Evolutionary conservation across 2,113 vertebrate genomes (phyloP), one percentile per base, ranked within the genome.

Genomic region (Sander vitreus): DNA sequence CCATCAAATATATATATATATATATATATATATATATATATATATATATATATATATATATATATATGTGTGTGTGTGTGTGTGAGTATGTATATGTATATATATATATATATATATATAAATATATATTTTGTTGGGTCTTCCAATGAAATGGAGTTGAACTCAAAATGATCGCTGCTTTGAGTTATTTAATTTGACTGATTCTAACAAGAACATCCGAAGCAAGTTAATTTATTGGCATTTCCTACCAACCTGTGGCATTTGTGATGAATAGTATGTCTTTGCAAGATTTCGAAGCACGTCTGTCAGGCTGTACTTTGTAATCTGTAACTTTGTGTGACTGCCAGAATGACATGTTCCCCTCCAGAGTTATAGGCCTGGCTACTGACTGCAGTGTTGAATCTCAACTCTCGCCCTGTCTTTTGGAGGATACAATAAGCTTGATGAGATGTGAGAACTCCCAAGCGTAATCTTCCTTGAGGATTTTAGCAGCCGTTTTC

Each of bases 371-470:
- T 59, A 18, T 1, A 1, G 54, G 57, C 71, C 73, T 59, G 57
- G 71, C 73, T 36, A 48, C 71, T 10, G 15, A 76, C 60, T 27
- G 76, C 57, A 30, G 55, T 43, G 71, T 68, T 85, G 65, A 80
- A 77, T 88, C 54, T 62, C 39, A 54, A 83, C 81, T 81, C 70
- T 72, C 68, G 45, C 77, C 66, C 73, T 23, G 69, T 76, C 62
- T 86, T 84, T 83, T 54, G 69, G 83, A 88, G 79, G 73, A 73
- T 76, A 89, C 73, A 23, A 71, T 67, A 54, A 57, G 68, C 79
- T 84, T 85, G 90, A 90, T 91, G 91, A 93, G 87, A 85, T 80
- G 71, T 82, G 88, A 89, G 89, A 83, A 85, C 81, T 85, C 89
- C 88, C 88, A 51, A 60, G 84, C 70, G 83, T 91, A 84, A 90